Conservation (phyloP, 1,140 invertebrate species). For the Diorhabda elongata region DNA sequence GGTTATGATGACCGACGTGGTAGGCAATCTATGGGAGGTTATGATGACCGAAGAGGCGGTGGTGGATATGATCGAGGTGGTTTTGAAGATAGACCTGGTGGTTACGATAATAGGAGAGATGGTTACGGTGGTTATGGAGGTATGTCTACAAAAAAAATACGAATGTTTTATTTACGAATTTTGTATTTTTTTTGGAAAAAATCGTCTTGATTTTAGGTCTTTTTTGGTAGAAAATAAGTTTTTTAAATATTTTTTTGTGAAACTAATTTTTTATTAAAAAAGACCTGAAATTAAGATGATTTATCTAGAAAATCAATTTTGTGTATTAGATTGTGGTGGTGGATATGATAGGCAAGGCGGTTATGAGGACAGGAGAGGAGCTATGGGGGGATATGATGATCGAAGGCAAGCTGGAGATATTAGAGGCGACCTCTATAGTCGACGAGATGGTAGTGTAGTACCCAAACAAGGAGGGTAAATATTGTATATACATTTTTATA, state of each 20-base stretch:
- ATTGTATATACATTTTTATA: background rate
- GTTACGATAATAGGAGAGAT: conserved; percentile 16
- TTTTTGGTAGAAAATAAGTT: background rate
- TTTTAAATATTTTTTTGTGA: too few relatives aligned
- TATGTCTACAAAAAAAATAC: background rate
- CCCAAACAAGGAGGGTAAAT: conserved; percentile 41
- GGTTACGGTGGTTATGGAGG: conserved; percentile 29
- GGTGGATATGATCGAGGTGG: conserved; percentile 32
- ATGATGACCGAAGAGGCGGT: conserved; percentile 38
- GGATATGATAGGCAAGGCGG: conserved; percentile 23
- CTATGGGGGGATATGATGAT: background rate
- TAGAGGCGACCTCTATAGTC: conserved; percentile 39
- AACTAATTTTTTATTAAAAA: too few relatives aligned
- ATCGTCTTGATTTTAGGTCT: background rate
- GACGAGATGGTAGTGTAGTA: conserved; percentile 32
- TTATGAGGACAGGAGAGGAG: conserved; percentile 7
- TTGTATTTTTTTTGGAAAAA: conserved; percentile 19
- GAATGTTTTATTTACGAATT: conserved; percentile 18
- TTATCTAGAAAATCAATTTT: too few relatives aligned
- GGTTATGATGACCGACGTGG: conserved; percentile 44
- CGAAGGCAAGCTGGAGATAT: conserved; percentile 17
- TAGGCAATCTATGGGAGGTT: conserved; percentile 35
- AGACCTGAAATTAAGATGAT: too few relatives aligned
- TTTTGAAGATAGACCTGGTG: conserved; percentile 31
- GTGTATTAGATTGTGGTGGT: conserved; percentile 4